Evolutionary conservation across 1,140 invertebrate genomes (phyloP), one percentile per base, ranked within the genome.

Genomic region (Vanessa atalanta): DNA sequence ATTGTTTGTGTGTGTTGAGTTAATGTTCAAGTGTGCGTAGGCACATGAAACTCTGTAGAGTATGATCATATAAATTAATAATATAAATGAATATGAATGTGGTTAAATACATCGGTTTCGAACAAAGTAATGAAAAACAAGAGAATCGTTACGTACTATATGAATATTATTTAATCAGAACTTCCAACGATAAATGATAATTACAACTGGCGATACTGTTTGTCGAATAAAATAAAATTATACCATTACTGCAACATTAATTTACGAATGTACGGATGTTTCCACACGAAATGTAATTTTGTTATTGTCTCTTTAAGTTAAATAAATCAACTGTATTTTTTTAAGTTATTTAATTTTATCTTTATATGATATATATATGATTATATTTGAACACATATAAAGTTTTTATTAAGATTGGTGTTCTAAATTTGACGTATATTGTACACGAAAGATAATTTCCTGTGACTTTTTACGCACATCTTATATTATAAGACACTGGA

Each of bases 141-240:
- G 55, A 26, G 55, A 26, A 60, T 26, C 23, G 55, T 60, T 60
- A 13, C 55, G 37, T 65, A 2, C 5, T n/a, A 55, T 13, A 47
- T 20, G 11, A 37, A 68, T 68, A 68, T 68, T 53, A 53, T 68
- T 68, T 68, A 55, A 68, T 68, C 65, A 68, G 31, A 68, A 68
- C 31, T 55, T 13, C 37, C 12, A 65, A 68, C 51, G 37, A 55
- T 68, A 43, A 68, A 68, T 14, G 51, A 55, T 55, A 68, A 68
- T 68, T 55, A 55, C 65, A 55, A 16, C n/a, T 47, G 66, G 20
- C 66, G 50, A 68, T 68, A 68, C n/a, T 55, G 51, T 68, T 43
- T n/a, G 50, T 23, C n/a, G 66, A 60, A 69, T 23, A 47, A 57
- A 57, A 69, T 69, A 69, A 69, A 60, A 69, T 60, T 69, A 69